Conservation (phyloP, 2,888 invertebrate genomes). For the Tubulanus polymorphus region DNA sequence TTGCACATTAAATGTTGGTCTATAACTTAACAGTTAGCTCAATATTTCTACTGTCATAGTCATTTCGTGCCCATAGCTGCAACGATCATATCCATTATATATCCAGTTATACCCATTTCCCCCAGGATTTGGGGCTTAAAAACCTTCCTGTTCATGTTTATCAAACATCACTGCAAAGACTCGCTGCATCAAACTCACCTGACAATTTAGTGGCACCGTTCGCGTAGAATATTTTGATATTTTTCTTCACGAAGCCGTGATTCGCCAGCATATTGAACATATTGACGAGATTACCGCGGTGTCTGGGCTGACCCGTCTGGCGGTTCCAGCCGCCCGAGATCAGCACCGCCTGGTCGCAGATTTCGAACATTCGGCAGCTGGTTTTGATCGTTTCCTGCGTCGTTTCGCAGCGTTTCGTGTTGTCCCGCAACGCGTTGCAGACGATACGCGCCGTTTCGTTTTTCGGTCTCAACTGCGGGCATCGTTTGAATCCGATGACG, state of each 20-base stretch:
- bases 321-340: constrained; percentile 58
- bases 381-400: constrained; percentile 49
- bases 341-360: constrained; percentile 57
- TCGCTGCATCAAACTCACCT: constrained; percentile 42
- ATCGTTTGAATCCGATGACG: constrained; percentile 48
- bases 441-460: constrained; percentile 49
- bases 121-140: too few species aligned
- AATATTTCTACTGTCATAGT: too few species aligned
- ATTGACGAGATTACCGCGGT: constrained; percentile 45
- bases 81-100: too few species aligned
- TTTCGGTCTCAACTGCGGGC: constrained; percentile 50
- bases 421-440: constrained; percentile 55
- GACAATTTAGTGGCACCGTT: constrained; percentile 52
- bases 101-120: too few species aligned
- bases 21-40: too few species aligned
- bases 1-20: too few species aligned
- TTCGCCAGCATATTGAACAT: constrained; percentile 53
- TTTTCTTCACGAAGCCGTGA: constrained; percentile 55
- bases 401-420: constrained; percentile 54
- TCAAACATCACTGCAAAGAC: too few species aligned
- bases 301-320: constrained; percentile 48
- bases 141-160: too few species aligned
- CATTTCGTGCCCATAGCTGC: too few species aligned
- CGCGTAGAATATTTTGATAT: constrained; percentile 57
- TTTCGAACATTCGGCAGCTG: constrained; percentile 55